Base-by-base conservation (phyloP, 2,888 invertebrate genomes). In the Macaria notata region DNA sequence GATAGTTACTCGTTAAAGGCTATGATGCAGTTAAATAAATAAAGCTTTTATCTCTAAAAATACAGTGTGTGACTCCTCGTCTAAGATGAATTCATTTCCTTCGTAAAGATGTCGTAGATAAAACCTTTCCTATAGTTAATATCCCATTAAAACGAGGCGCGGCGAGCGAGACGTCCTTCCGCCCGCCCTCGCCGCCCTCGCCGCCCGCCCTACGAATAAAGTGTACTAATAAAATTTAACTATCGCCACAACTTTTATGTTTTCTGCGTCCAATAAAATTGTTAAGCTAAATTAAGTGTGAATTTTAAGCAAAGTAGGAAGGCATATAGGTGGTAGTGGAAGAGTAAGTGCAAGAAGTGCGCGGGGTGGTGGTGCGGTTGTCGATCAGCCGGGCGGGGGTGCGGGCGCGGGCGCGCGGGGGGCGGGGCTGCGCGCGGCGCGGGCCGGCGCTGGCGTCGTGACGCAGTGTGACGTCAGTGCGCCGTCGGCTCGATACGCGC, bases 401-500 rank as follows among this genome's bases (percentile, higher is more conserved):
- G 75, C 76, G 73, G 73, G 78, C 73, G 73, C 79, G 30, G 46
- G 68, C 83, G 73, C 73, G 65, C 81, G 91, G 88, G 87, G 42
- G 88, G 89, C 89, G 61, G 54, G 42, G 89, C 84, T 83, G 84
- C 84, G 86, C 82, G 87, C 83, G 81, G 68, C 79, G 80, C 68
- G 73, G 77, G 77, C 76, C 88, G 86, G 87, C 88, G 89, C 86
- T 86, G 86, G 84, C 88, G 86, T 87, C 86, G 92, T 91, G 92
- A 93, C 93, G 93, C 93, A 93, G 94, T 93, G 93, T 94, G 93
- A 94, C 93, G 93, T 93, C 93, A 94, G 93, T 93, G 93, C 89
- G 93, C 93, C 92, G 93, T 92, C 93, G 93, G 92, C 93, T 93
- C 93, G 90, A 92, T 93, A 93, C 92, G 91, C 87, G 86, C 88